Evolutionary conservation across 2,797 vertebrate genomes (phyloP).

Genomic region (Gadopsis marmoratus): DNA sequence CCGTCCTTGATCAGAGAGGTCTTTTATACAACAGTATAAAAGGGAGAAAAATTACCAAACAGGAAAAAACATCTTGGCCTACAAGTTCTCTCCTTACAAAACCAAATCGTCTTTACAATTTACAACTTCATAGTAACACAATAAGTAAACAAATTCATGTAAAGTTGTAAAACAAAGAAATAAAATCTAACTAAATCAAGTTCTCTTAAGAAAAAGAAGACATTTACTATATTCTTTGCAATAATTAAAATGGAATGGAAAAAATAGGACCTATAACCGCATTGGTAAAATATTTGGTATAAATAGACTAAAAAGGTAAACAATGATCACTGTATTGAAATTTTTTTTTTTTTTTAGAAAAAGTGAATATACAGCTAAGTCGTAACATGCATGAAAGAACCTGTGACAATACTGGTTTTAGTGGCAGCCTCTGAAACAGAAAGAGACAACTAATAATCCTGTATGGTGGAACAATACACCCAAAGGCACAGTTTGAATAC

Average conservation of each 20-base stretch:
- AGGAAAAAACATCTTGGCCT: conserved; percentile 3
- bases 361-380: conserved; percentile 2
- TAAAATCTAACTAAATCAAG: conserved; percentile 2
- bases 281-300: conserved; percentile 31
- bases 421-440: conserved; percentile 17
- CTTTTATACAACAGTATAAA: conserved; percentile 24
- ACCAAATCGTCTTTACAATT: conserved; percentile 35
- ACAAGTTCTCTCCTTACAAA: conserved; percentile 28
- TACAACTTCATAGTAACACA: conserved; percentile 31
- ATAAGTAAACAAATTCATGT: conserved; percentile 9
- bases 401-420: conserved; percentile 28
- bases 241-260: conserved; percentile 16
- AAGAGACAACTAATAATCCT: background rate
- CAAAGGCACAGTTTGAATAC: conserved; percentile 48
- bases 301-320: conserved; percentile 21
- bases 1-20: conserved; percentile 23
- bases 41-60: conserved; percentile 9
- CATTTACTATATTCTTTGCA: conserved; percentile 11
- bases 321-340: background rate
- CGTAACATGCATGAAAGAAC: conserved; percentile 27
- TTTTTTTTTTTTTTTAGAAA: background rate
- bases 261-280: conserved; percentile 3
- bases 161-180: background rate
- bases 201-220: background rate
- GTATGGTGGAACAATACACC: conserved; percentile 11